A percentile compares a stretch with the other conserved stretches of the same genome.
Evolutionary conservation across 2,888 invertebrate genomes (phyloP).

Genomic region (Eupithecia pulchellata): DNA sequence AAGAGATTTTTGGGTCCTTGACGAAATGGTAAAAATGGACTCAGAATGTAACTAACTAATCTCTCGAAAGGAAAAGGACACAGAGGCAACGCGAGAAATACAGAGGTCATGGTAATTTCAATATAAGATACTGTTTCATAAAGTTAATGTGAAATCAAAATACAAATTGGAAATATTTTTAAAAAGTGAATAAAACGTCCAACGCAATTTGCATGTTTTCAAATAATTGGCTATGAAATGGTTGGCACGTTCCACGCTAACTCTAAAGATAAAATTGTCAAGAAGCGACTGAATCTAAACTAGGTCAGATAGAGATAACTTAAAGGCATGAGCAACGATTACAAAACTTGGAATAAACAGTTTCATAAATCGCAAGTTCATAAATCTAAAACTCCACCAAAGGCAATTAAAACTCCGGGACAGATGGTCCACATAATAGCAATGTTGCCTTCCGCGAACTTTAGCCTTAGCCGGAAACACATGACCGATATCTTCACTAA

Average conservation of each 20-base stretch:
- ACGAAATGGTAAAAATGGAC: neutral
- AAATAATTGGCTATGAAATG: neutral
- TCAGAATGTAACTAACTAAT: neutral
- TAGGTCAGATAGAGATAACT: neutral
- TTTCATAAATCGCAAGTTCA: neutral
- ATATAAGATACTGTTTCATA: neutral
- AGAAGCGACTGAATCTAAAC: neutral
- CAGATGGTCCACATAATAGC: constrained; percentile 1
- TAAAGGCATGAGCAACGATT: neutral
- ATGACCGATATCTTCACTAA: neutral
- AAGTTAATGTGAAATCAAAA: neutral
- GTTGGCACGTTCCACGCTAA: neutral
- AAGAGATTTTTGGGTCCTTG: neutral
- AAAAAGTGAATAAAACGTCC: neutral
- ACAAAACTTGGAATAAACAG: neutral
- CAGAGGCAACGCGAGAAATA: neutral
- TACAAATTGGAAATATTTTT: neutral
- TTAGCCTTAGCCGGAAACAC: neutral
- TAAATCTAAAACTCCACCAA: constrained; percentile 2
- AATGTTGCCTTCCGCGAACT: neutral
- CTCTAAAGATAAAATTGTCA: neutral
- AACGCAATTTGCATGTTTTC: neutral
- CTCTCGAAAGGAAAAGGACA: neutral
- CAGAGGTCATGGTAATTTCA: neutral
- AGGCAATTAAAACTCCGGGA: neutral